Conservation (phyloP, 2,888 invertebrate species). For the Mythimna impura region DNA sequence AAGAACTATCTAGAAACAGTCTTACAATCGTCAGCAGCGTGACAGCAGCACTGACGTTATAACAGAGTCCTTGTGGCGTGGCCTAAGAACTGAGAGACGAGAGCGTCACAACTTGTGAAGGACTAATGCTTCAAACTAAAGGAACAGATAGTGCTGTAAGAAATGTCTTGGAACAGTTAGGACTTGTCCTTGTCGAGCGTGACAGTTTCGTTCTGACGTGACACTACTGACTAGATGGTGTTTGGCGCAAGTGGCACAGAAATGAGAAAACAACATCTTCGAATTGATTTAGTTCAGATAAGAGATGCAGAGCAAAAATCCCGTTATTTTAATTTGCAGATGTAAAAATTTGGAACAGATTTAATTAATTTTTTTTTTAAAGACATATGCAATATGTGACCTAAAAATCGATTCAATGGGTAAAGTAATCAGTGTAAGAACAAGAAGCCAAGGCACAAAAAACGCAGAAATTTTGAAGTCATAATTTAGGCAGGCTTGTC, state of each 20-base stretch:
- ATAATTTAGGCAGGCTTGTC: not conserved
- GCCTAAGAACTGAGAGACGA: constrained; percentile 37
- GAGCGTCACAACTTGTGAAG: constrained; percentile 38
- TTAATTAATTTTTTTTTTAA: too few relatives aligned
- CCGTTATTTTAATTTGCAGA: too few relatives aligned
- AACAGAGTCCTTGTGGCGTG: constrained; percentile 37
- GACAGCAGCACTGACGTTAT: constrained; percentile 40
- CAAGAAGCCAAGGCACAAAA: not conserved
- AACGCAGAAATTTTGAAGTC: not conserved
- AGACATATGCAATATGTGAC: not conserved
- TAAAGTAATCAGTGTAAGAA: too few relatives aligned
- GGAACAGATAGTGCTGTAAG: constrained; percentile 30
- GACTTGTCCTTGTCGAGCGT: constrained; percentile 34
- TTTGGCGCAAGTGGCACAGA: constrained; percentile 34
- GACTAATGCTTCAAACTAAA: constrained; percentile 30
- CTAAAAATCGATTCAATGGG: not conserved
- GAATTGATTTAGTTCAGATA: not conserved
- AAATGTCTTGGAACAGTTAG: constrained; percentile 42
- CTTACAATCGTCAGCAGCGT: constrained; percentile 32
- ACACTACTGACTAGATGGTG: constrained; percentile 44
- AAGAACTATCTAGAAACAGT: constrained; percentile 37
- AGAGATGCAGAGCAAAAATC: not conserved
- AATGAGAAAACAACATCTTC: not conserved
- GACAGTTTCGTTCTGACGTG: constrained; percentile 54
- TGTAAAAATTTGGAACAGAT: not conserved